Conservation (phyloP, 2,888 invertebrate genomes). For the Mayetiola destructor region DNA sequence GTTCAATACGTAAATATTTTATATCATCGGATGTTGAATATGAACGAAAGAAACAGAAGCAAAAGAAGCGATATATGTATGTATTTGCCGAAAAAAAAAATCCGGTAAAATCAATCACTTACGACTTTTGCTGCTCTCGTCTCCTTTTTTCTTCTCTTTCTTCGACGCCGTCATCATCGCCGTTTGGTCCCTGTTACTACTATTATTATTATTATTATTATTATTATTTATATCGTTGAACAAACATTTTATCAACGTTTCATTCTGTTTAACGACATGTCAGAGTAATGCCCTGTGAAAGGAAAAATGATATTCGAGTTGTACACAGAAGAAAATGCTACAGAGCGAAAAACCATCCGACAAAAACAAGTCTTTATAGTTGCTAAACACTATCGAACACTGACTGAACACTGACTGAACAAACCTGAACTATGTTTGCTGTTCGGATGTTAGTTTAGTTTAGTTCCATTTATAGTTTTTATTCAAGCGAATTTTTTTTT, state of each 20-base stretch:
- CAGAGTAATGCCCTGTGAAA: conserved; percentile 2
- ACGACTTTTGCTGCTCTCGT: neutral
- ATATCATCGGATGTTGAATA: neutral
- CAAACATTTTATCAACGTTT: conserved; percentile 5
- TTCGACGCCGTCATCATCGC: neutral
- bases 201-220: neutral
- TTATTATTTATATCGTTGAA: conserved; percentile 13
- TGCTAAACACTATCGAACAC: no score
- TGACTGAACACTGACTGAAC: no score
- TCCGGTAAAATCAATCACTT: conserved; percentile 15
- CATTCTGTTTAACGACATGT: conserved; percentile 13
- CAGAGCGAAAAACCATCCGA: no score
- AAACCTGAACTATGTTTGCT: no score
- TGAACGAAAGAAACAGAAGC: conserved; percentile 12
- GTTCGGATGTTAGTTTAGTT: no score
- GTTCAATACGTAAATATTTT: neutral
- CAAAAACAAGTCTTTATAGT: no score
- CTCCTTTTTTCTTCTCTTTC: no score
- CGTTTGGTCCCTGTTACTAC: neutral
- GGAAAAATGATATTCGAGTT: conserved; percentile 4
- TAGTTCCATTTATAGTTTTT: no score
- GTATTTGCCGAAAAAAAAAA: conserved; percentile 9
- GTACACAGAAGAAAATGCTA: no score
- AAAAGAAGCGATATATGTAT: no score
- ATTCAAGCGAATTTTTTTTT: neutral